These are phyloP conservation scores for Chanos chanos DNA, from an alignment of 2,797 vertebrate genomes.

Conservation along the genomic window DNA sequence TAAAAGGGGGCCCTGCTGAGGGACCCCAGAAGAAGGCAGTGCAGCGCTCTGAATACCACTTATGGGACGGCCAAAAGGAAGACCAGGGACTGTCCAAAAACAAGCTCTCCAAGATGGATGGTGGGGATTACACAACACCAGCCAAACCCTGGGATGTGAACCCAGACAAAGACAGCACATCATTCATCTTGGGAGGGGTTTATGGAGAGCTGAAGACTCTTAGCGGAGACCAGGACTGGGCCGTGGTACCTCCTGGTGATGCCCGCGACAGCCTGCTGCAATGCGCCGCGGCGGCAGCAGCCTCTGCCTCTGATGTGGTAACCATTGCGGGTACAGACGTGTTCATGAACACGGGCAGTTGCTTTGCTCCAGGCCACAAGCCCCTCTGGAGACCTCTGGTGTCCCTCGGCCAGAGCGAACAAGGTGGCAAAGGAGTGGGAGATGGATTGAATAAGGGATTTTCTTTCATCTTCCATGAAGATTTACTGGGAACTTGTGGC, in stretches of 20 bases:
- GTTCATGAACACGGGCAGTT: slow-evolving; percentile 92
- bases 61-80: slow-evolving; percentile 93
- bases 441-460: slow-evolving; percentile 92
- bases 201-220: slow-evolving; percentile 93
- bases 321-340: slow-evolving; percentile 94
- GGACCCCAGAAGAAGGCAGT: slow-evolving; percentile 85
- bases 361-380: slow-evolving; percentile 91
- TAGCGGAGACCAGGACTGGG: slow-evolving; percentile 88
- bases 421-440: slow-evolving; percentile 78
- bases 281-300: slow-evolving; percentile 75
- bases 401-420: slow-evolving; percentile 89
- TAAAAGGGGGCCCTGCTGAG: slow-evolving; percentile 73
- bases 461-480: slow-evolving; percentile 99
- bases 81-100: slow-evolving; percentile 81
- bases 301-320: slow-evolving; percentile 83
- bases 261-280: slow-evolving; percentile 81
- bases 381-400: slow-evolving; percentile 92
- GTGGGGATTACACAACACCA: slow-evolving; percentile 94
- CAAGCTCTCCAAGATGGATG: slow-evolving; percentile 82
- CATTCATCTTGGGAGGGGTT: slow-evolving; percentile 96
- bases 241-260: slow-evolving; percentile 82
- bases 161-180: slow-evolving; percentile 83
- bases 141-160: slow-evolving; percentile 89
- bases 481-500: slow-evolving; percentile 92
- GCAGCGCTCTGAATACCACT: slow-evolving; percentile 93